phyloP scores from a whole-genome alignment of 2,888 invertebrate species.

The Heteromurus nitidus region DNA sequence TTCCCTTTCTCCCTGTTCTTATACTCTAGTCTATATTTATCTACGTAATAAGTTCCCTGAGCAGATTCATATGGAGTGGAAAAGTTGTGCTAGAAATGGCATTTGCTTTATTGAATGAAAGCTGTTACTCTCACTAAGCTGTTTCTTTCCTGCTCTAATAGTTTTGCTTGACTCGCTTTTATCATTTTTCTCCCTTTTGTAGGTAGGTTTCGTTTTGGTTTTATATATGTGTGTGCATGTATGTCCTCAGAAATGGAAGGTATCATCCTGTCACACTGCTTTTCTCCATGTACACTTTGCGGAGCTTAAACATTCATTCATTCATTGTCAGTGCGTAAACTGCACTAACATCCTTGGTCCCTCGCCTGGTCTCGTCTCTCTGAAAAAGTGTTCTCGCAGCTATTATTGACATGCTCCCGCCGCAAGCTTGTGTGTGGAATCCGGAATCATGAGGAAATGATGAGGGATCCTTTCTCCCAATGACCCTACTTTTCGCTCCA shows the following conservation, averaged over 20 bases:
- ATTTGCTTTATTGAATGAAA: constrained; percentile 58
- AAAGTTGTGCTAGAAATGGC: constrained; percentile 28
- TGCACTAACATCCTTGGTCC: no score
- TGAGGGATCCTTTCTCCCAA: constrained; percentile 23
- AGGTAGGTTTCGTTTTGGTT: no score
- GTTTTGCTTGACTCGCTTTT: constrained; percentile 39
- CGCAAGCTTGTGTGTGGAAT: constrained; percentile 53
- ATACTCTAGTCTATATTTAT: no score
- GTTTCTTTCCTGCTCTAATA: constrained; percentile 26
- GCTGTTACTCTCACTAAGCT: constrained; percentile 39
- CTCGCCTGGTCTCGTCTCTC: neutral
- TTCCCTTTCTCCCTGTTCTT: no score
- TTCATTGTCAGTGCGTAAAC: constrained; percentile 16
- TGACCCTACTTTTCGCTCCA: constrained; percentile 55
- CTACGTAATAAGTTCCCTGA: neutral
- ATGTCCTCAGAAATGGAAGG: no score
- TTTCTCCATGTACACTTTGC: constrained; percentile 19
- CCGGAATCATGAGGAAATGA: constrained; percentile 41
- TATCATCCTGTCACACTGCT: neutral
- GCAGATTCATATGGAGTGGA: constrained; percentile 38
- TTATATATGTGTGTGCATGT: no score
- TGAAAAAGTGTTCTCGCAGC: neutral
- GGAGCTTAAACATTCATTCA: constrained; percentile 32
- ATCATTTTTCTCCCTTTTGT: constrained; percentile 7
- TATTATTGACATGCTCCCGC: constrained; percentile 17